Evolutionary conservation across 2,888 invertebrate species (phyloP).

Genomic region (Panorpa germanica): DNA sequence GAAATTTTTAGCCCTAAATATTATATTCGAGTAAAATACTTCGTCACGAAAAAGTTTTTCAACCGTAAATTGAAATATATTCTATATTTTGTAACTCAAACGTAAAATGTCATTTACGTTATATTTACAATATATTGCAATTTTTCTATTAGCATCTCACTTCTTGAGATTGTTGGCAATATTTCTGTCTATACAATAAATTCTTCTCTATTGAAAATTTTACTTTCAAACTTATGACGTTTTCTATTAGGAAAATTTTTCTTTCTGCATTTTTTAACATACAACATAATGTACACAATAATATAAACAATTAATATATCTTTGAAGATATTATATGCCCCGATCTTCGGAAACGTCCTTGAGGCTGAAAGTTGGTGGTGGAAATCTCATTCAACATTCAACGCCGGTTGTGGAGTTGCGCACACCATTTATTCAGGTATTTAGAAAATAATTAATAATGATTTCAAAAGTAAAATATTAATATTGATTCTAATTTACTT

Average conservation of each 20-base stretch:
- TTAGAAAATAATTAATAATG: neutral
- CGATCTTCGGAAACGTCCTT: conserved; percentile 65
- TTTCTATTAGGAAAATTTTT: neutral
- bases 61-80: no score
- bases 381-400: conserved; percentile 88
- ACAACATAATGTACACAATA: conserved; percentile 2
- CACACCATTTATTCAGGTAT: conserved; percentile 81
- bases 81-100: no score
- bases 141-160: no score
- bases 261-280: conserved; percentile 6
- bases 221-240: neutral
- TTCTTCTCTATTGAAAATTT: no score
- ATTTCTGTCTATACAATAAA: no score
- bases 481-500: conserved; percentile 25
- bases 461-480: neutral
- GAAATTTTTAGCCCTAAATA: neutral
- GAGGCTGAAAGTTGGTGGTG: conserved; percentile 72
- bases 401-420: conserved; percentile 92
- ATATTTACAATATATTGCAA: no score
- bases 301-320: conserved; percentile 5
- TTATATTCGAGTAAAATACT: neutral
- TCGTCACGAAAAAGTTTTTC: no score
- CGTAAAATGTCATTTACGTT: no score
- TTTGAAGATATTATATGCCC: conserved; percentile 72
- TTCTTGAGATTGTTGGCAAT: no score